A percentile compares a stretch with the other conserved stretches of the same genome.
Evolutionary conservation across 2,888 invertebrate species (phyloP).

Genomic region (Papilio demoleus): DNA sequence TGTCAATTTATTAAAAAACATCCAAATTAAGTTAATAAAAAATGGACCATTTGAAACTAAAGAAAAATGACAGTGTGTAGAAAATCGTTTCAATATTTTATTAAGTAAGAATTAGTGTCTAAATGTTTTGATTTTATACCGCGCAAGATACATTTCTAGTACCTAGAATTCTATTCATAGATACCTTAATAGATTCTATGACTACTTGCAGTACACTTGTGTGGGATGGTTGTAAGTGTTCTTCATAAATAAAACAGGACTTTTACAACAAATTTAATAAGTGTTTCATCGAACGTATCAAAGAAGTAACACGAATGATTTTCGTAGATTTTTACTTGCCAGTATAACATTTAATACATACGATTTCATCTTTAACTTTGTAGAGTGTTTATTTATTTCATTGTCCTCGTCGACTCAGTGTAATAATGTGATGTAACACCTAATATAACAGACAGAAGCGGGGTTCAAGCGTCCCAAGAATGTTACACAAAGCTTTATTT

Average conservation of each 20-base stretch:
- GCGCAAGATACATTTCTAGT: too few relatives aligned
- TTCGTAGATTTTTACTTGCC: too few relatives aligned
- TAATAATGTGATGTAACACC: slow-evolving; percentile 40
- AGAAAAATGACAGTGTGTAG: background rate
- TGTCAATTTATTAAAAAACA: background rate
- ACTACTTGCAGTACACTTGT: too few relatives aligned
- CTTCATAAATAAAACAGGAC: background rate
- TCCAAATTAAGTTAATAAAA: background rate
- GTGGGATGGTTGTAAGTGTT: too few relatives aligned
- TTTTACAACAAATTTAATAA: background rate
- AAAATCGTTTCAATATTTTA: background rate
- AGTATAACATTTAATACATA: slow-evolving; percentile 1
- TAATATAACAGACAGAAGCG: slow-evolving; percentile 39
- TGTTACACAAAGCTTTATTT: slow-evolving; percentile 41
- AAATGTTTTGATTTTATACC: background rate
- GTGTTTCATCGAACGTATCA: too few relatives aligned
- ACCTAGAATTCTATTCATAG: too few relatives aligned
- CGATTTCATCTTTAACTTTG: slow-evolving; percentile 20
- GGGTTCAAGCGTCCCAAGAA: slow-evolving; percentile 39
- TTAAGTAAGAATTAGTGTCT: background rate
- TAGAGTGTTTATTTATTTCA: slow-evolving; percentile 20
- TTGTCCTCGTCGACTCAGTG: slow-evolving; percentile 18
- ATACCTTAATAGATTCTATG: too few relatives aligned
- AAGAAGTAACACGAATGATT: too few relatives aligned
- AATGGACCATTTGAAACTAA: background rate